Evolutionary conservation across 2,888 invertebrate species (phyloP).

Genomic region (Chymomyza caudatula): DNA sequence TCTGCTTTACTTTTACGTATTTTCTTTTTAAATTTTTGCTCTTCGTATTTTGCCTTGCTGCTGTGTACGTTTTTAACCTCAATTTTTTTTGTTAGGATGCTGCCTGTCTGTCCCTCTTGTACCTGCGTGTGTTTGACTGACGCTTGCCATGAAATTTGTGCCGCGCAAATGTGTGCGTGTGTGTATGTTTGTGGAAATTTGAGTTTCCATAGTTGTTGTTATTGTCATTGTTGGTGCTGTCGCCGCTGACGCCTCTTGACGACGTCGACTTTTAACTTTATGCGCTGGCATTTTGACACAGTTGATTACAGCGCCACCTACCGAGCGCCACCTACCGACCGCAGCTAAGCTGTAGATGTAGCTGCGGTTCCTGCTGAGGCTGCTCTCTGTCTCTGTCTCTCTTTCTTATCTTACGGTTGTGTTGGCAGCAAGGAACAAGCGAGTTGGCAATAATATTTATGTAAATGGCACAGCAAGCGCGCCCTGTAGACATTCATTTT

Average conservation of each 20-base stretch:
- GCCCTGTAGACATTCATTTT: no score
- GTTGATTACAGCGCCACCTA: slow-evolving; percentile 71
- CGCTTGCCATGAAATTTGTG: neutral
- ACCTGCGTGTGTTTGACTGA: slow-evolving; percentile 15
- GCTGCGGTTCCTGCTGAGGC: neutral
- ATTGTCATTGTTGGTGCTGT: slow-evolving; percentile 11
- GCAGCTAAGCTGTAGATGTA: neutral
- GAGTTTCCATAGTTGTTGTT: slow-evolving; percentile 9
- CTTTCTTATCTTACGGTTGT: no score
- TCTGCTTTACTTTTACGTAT: slow-evolving; percentile 26
- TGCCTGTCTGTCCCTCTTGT: neutral
- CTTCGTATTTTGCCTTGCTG: slow-evolving; percentile 2
- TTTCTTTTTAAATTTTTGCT: slow-evolving; percentile 39
- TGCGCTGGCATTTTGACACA: slow-evolving; percentile 65
- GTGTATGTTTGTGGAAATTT: neutral
- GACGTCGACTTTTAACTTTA: slow-evolving; percentile 63
- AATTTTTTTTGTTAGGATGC: slow-evolving; percentile 33
- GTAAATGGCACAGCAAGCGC: slow-evolving; percentile 47
- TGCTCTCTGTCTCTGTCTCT: no score
- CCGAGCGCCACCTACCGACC: slow-evolving; percentile 46
- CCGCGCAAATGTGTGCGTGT: slow-evolving; percentile 10
- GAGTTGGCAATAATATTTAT: slow-evolving; percentile 48
- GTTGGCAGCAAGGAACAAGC: slow-evolving; percentile 10
- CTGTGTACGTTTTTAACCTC: slow-evolving; percentile 59
- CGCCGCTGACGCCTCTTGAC: slow-evolving; percentile 42